Evolutionary conservation across 1,140 invertebrate genomes (phyloP), one percentile per base, ranked within the genome.

Genomic region (Trialeurodes vaporariorum): DNA sequence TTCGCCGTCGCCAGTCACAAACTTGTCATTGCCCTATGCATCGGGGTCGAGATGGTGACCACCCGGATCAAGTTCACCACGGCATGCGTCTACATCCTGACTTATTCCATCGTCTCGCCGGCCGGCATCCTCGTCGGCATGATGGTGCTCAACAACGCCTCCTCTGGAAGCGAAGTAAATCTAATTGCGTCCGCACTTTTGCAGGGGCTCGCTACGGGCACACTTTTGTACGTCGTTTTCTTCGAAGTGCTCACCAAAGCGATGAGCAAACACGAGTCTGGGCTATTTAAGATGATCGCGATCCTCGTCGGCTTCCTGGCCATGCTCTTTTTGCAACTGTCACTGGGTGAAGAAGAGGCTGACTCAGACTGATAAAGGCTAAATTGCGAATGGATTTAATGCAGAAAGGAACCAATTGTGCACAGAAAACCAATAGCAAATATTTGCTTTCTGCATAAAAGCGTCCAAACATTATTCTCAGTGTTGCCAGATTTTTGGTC

Each of bases 281-380:
- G 68, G 9, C 76, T 92, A n/a, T 73, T 86, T 1, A 87, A 91
- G 72, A 82, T 89, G 69, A 67, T 85, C 1, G 84, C 87, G 1
- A 85, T 91, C 24, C 73, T 91, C 25, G 71, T 86, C 25, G 90
- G 90, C 67, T 93, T 92, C 77, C 77, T 81, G 68, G 75, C 89
- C 64, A 93, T 93, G 90, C 84, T 91, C 70, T 84, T 84, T 65
- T 76, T 92, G 59, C 86, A 90, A 73, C 77, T 88, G 5, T 49
- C 17, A 49, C 34, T 49, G 5, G 34, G 17, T 49, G 34, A 49
- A 17, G 34, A 49, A 9, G 34, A 49, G 17, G 34, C 5, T 49
- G 34, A 49, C 17, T 49, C 5, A 49, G 17, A 49, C 5, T 5
- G 17, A 49, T 5, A 17, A 49, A 17, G 34, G 17, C 17, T 49